Conservation (phyloP, 2,888 invertebrate species). For the Crossocerus cetratus region DNA sequence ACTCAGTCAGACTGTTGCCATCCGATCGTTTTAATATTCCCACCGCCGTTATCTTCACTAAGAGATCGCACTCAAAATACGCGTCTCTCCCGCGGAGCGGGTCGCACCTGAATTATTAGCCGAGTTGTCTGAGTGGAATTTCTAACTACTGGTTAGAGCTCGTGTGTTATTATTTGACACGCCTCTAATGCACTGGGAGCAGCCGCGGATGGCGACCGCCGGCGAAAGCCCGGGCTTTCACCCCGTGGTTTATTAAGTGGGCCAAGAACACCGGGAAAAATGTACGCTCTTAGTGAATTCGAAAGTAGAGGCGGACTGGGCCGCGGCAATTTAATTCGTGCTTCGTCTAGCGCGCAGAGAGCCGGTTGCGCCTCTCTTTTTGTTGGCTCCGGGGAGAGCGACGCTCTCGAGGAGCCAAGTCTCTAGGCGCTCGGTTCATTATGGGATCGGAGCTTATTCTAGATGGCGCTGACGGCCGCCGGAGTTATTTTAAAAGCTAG, state of each 20-base stretch:
- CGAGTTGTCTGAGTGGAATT: too few species aligned
- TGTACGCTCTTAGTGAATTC: background rate
- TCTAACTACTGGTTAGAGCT: too few species aligned
- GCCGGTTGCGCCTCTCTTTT: background rate
- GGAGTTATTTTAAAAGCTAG: background rate
- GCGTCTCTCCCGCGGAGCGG: too few species aligned
- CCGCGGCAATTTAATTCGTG: background rate
- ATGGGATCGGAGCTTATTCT: slow-evolving; percentile 7
- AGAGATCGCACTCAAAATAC: too few species aligned
- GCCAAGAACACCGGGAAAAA: background rate
- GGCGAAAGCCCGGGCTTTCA: background rate
- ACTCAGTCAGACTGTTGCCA: too few species aligned
- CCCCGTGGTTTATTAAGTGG: background rate
- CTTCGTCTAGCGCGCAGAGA: background rate
- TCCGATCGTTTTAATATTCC: too few species aligned
- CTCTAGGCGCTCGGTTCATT: background rate
- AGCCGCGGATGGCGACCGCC: too few species aligned
- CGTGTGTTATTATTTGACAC: too few species aligned
- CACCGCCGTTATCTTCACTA: too few species aligned
- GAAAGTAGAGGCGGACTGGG: background rate
- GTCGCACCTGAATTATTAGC: too few species aligned
- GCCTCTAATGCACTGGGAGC: too few species aligned
- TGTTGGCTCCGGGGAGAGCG: background rate
- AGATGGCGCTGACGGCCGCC: background rate
- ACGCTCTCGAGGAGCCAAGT: too few species aligned